phyloP scores from a whole-genome alignment of 2,888 invertebrate species.

The Oxytorus armatus region DNA sequence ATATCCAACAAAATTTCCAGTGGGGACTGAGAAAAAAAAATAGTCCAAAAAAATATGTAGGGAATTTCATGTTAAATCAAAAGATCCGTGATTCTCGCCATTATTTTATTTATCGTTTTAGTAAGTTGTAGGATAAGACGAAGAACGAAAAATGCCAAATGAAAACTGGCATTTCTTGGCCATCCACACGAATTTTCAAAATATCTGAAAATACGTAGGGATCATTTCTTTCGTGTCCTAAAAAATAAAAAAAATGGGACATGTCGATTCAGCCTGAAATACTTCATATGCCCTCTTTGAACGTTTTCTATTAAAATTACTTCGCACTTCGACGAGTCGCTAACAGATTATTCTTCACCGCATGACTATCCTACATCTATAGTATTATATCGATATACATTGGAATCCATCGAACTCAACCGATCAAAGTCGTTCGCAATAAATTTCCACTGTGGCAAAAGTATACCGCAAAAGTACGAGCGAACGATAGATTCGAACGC shows the following conservation, averaged over 20 bases:
- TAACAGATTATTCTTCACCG: conserved; percentile 31
- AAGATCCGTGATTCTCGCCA: no score
- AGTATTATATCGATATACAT: conserved; percentile 41
- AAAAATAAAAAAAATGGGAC: background rate
- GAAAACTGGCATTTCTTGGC: no score
- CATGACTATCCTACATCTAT: conserved; percentile 11
- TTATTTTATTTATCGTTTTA: no score
- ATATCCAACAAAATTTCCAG: no score
- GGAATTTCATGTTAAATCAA: no score
- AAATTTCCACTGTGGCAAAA: conserved; percentile 52
- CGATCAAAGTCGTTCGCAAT: conserved; percentile 49
- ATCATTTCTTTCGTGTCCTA: no score
- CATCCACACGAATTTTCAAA: no score
- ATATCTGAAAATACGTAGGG: no score
- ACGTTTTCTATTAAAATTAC: conserved; percentile 32
- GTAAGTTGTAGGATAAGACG: no score
- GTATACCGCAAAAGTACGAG: conserved; percentile 22
- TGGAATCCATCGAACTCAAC: conserved; percentile 35
- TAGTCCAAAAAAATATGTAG: no score
- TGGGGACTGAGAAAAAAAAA: no score
- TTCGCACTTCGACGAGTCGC: conserved; percentile 20
- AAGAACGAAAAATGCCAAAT: no score
- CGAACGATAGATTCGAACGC: conserved; percentile 10
- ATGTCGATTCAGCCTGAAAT: background rate
- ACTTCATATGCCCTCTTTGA: conserved; percentile 12